Percentiles rank a stretch among this genome's conserved stretches.
Evolutionary conservation across 2,797 vertebrate genomes (phyloP).

Genomic region (Apogon talboti): DNA sequence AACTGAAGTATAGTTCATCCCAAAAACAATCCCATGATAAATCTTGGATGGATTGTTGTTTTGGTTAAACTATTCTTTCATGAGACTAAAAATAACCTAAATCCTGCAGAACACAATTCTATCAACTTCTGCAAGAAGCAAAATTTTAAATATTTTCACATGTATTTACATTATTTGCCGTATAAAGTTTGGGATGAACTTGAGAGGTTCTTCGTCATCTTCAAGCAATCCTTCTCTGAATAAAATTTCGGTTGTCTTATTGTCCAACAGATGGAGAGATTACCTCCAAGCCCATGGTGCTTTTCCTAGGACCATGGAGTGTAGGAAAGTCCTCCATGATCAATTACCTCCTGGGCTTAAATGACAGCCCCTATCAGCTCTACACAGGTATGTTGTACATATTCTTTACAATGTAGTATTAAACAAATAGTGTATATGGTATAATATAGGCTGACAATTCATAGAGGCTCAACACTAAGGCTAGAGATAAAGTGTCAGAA

Average conservation of each 20-base stretch:
- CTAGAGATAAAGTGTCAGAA: background rate
- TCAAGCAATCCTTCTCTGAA: background rate
- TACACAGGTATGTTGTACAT: conserved; percentile 81
- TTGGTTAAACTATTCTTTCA: conserved; percentile 1
- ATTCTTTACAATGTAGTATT: conserved; percentile 1
- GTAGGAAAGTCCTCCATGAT: conserved; percentile 99
- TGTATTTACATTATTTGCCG: background rate
- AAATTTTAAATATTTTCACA: background rate
- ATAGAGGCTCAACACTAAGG: too few species aligned
- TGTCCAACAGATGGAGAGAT: conserved; percentile 93
- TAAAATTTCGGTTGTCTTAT: conserved; percentile 21
- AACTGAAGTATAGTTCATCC: conserved; percentile 36
- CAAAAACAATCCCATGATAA: conserved; percentile 12
- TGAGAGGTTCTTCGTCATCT: background rate
- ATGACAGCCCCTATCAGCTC: conserved; percentile 93
- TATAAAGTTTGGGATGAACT: conserved; percentile 27
- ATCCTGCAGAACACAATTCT: background rate
- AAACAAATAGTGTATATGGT: background rate
- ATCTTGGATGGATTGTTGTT: conserved; percentile 6
- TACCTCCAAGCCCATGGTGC: conserved; percentile 98
- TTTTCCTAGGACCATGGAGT: conserved; percentile 98
- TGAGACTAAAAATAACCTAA: background rate
- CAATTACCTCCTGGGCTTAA: conserved; percentile 97
- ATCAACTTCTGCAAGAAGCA: conserved; percentile 4
- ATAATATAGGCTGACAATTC: too few species aligned